Percentiles rank a stretch among this genome's conserved stretches.
Evolutionary conservation across 2,888 invertebrate genomes (phyloP).

Genomic region (Bedellia somnulentella): DNA sequence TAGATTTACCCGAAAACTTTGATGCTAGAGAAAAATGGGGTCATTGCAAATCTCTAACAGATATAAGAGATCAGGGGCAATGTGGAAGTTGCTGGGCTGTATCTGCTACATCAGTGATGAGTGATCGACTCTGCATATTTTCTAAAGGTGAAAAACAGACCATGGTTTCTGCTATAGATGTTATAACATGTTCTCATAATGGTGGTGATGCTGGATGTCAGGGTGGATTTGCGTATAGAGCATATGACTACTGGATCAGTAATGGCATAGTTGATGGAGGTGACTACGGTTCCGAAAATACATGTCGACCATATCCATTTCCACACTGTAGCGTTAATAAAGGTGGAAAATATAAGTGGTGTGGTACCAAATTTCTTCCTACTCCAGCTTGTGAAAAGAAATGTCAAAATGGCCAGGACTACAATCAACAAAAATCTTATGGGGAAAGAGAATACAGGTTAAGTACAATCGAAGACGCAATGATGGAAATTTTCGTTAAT

Average conservation of each 20-base stretch:
- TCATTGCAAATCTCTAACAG: conserved; percentile 79
- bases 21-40: conserved; percentile 83
- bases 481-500: conserved; percentile 78
- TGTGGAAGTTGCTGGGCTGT: conserved; percentile 98
- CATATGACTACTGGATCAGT: conserved; percentile 86
- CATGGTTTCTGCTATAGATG: conserved; percentile 82
- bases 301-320: conserved; percentile 86
- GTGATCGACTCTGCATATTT: conserved; percentile 84
- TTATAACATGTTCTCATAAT: conserved; percentile 76
- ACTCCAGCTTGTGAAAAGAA: conserved; percentile 78
- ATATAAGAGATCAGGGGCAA: conserved; percentile 86
- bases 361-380: too few relatives aligned
- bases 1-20: conserved; percentile 72
- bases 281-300: conserved; percentile 72
- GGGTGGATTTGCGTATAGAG: conserved; percentile 80
- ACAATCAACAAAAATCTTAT: conserved; percentile 73
- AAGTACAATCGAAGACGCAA: conserved; percentile 66
- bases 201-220: conserved; percentile 82
- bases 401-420: conserved; percentile 69
- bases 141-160: conserved; percentile 70
- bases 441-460: conserved; percentile 69
- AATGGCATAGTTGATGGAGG: conserved; percentile 89
- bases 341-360: too few relatives aligned
- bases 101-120: conserved; percentile 89
- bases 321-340: too few relatives aligned